Evolutionary conservation across 2,888 invertebrate species (phyloP).

Genomic region (Cephonodes hylas): DNA sequence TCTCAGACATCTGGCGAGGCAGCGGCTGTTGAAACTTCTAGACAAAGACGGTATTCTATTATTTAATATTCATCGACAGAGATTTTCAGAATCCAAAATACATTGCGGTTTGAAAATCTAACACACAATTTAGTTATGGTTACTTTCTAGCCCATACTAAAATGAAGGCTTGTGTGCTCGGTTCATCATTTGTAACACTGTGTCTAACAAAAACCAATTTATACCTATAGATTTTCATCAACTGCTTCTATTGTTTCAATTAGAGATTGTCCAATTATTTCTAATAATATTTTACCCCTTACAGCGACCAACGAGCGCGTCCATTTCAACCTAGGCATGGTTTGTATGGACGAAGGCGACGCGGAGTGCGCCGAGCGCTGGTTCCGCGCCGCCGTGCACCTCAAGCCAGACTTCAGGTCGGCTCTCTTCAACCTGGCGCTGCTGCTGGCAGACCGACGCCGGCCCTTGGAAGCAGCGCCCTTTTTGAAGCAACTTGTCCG

Average conservation of each 20-base stretch:
- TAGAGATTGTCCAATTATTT: too few relatives aligned
- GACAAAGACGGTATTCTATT: constrained; percentile 82
- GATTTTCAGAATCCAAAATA: too few relatives aligned
- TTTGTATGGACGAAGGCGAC: constrained; percentile 97
- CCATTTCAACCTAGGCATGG: constrained; percentile 97
- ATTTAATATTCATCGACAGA: neutral
- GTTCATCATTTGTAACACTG: too few relatives aligned
- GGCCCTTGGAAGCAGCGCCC: constrained; percentile 95
- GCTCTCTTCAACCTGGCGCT: constrained; percentile 97
- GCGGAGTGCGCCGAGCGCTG: constrained; percentile 93
- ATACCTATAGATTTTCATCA: too few relatives aligned
- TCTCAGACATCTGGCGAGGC: constrained; percentile 88
- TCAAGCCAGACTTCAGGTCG: constrained; percentile 94
- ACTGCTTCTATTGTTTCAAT: too few relatives aligned
- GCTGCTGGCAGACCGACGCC: constrained; percentile 91
- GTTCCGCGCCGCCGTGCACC: constrained; percentile 93
- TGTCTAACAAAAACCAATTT: too few relatives aligned
- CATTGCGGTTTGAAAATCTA: too few relatives aligned
- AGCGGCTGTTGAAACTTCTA: constrained; percentile 90
- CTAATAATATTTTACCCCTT: neutral
- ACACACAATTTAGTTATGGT: too few relatives aligned
- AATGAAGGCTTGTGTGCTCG: too few relatives aligned
- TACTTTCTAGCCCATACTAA: too few relatives aligned
- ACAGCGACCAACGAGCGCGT: constrained; percentile 92
- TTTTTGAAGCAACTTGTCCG: constrained; percentile 94